Base-by-base conservation (phyloP, 2,888 invertebrate species). In the Lasioglossum morio region DNA sequence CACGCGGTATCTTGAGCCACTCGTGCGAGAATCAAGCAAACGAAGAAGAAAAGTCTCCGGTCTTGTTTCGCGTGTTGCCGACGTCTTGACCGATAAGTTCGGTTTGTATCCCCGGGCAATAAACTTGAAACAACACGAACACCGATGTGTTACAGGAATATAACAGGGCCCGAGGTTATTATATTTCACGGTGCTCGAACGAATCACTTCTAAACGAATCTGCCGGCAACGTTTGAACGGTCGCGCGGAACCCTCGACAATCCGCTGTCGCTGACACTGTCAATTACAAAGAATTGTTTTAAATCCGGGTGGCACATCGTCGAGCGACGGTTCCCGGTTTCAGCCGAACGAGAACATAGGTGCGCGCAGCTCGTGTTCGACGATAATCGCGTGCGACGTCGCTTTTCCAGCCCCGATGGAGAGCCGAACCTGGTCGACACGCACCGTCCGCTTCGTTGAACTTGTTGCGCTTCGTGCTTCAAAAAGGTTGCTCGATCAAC, bases 381-480 rank as follows among this genome's bases (percentile, higher is more conserved):
- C 76, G 75, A 79, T 87, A 87, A 87, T 82, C 78, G 72, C 83
- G 77, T 40, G 23, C 48, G 87, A 87, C 87, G 76, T 77, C 82
- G 79, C 77, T 87, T 87, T 87, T 83, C 87, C 87, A 79, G 57
- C n/a, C 48, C 37, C 60, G 27, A 37, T 53, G 46, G 48, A 53
- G 53, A 53, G 60, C 69, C 69, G 77, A 77, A 37, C 48, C 37
- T 34, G 74, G 69, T 69, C 83, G 86, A 86, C 88, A 88, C 86
- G 79, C 86, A 81, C 78, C 81, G 81, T 88, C 86, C 88, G 84
- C 86, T 88, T 82, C 80, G 88, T 84, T 89, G 87, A 85, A 87
- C 88, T 89, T 87, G 87, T 88, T 89, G 89, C 84, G 89, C 89
- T 89, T 89, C 89, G 75, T 82, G 89, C 87, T 82, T 88, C 87